Evolutionary conservation across 2,797 vertebrate species (phyloP), one percentile per base, ranked within the genome.

Genomic region (Lophotriccus pileatus): DNA sequence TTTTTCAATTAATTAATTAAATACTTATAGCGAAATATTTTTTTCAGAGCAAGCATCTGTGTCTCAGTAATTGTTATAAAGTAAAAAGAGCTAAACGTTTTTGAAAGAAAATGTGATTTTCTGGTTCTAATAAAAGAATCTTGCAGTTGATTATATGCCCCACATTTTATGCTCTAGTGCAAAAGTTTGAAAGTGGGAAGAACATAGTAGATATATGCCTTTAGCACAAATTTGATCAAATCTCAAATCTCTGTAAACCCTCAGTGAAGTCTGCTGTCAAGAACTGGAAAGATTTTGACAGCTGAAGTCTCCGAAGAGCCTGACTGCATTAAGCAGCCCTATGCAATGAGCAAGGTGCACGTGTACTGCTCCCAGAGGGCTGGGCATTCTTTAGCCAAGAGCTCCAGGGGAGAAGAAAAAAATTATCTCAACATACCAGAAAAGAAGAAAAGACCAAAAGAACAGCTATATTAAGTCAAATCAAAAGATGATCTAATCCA

Each of bases 261-360:
- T 84, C 78, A 82, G 58, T 69, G 63, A 93, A 87, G 59, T 73
- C 89, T 87, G 50, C 70, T 89, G 91, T 94, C 91, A 93, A 79
- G 78, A 68, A 75, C 0, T 76, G 43, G 87, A 66, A 93, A 92
- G 70, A 76, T 84, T 95, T 95, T 93, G 91, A 92, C 84, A 94
- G 89, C 50, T 95, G 89, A 92, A 92, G 36, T 92, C 93, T 89
- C 93, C 76, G 62, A 93, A 89, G 93, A 90, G 74, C 50, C 78
- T 79, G 73, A 84, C 37, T 93, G 77, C 69, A 86, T 88, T 94
- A 88, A 89, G 67, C 46, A 90, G 87, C 44, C 47, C 62, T 30
- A 44, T 2, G 2, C 59, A 49, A 59, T 68, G 89, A 73, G 81
- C 67, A 68, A 87, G 81, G 62, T 53, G 58, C 69, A 90, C 0